Base-by-base conservation (phyloP, 2,113 vertebrate genomes). In the Hippocampus abdominalis region DNA sequence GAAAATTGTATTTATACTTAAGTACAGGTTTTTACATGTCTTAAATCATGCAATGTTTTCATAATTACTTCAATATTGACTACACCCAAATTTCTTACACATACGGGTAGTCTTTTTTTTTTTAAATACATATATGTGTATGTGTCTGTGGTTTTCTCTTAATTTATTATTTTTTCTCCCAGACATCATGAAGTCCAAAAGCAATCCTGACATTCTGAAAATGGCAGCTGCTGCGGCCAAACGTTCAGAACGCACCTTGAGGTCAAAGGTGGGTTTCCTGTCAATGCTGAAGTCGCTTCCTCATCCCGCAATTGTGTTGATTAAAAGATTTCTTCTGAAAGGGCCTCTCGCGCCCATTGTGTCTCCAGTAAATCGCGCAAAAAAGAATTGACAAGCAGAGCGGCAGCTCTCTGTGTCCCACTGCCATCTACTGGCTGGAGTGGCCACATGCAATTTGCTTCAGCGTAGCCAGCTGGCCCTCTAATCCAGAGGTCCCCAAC, bases 151-250 rank as follows among this genome's bases (percentile, higher is more conserved):
- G 32, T 1, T 36, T 21, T 23, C 1, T 40, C 1, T 8, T 5
- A 0, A 16, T 36, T 6, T 36, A 32, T 48, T 16, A 25, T 64
- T 44, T 64, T 64, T 40, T 25, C 21, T 51, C 12, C 3, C 66
- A 94, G 93, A 94, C 77, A 93, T 94, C 76, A 93, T 94, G 93
- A 94, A 94, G 86, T 94, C 93, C 64, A 94, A 93, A 84, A 94
- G 93, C 80, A 93, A 94, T 85, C 93, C 93, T 8, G 93, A 94
- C 81, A 94, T 94, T 69, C 87, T 94, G 0, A 94, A 94, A 86
- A 93, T 94, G 91, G 93, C 93, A 9, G 93, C 91, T 2, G 92
- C 91, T 8, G 93, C 92, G 40, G 91, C 92, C 18, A 94, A 94
- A 73, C 92, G 93, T 77, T 91, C 92, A 0, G 93, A 94, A 80